Conservation (phyloP, 2,888 invertebrate species). For the Sarcophaga variegata region DNA sequence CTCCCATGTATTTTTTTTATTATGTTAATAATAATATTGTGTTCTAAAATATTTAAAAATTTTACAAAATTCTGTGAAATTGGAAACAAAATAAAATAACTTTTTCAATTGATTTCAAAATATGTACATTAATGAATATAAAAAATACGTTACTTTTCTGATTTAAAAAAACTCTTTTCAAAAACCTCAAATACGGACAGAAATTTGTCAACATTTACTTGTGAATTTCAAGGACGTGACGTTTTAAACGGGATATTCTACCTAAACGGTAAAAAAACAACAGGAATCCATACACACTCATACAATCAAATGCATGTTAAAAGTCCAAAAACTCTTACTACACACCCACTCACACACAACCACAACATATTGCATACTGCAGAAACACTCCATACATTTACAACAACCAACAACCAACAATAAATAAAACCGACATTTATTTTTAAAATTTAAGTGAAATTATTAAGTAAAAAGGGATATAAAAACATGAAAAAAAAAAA, state of each 20-base stretch:
- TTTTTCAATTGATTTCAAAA: too few relatives aligned
- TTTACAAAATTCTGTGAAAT: too few relatives aligned
- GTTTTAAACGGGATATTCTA: neutral
- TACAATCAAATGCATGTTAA: neutral
- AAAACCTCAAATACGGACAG: too few relatives aligned
- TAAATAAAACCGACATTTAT: conserved; percentile 55
- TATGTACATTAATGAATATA: too few relatives aligned
- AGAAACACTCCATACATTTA: conserved; percentile 37
- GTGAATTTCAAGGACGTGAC: neutral
- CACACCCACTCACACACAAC: conserved; percentile 10
- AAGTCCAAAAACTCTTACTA: too few relatives aligned
- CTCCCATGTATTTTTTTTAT: too few relatives aligned
- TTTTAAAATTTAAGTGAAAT: conserved; percentile 63
- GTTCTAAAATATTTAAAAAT: too few relatives aligned
- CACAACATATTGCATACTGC: conserved; percentile 24
- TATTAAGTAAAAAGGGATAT: conserved; percentile 55
- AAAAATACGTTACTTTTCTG: too few relatives aligned
- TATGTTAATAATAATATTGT: too few relatives aligned
- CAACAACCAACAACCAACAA: conserved; percentile 33
- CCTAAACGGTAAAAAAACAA: neutral
- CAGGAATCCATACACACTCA: conserved; percentile 1
- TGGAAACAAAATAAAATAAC: too few relatives aligned
- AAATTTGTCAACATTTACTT: too few relatives aligned
- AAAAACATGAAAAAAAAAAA: conserved; percentile 52
- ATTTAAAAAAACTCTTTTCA: too few relatives aligned